These are phyloP conservation scores for Eretmocerus hayati DNA, from an alignment of 2,888 invertebrate species.

Conservation along the genomic window DNA sequence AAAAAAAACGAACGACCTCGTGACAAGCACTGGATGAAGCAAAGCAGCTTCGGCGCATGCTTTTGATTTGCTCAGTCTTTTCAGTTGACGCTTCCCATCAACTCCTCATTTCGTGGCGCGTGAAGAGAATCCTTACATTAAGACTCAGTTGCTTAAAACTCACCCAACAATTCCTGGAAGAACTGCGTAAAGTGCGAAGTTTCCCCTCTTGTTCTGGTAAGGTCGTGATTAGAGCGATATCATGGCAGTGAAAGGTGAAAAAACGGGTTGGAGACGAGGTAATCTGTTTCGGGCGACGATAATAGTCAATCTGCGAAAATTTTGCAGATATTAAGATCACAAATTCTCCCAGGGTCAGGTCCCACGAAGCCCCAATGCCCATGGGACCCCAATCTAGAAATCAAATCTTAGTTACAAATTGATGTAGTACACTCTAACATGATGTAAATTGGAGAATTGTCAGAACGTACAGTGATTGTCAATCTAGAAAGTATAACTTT, in stretches of 20 bases:
- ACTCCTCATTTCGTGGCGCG: slow-evolving; percentile 71
- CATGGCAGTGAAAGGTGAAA: slow-evolving; percentile 88
- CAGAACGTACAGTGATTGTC: slow-evolving; percentile 55
- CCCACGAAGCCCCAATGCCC: no score
- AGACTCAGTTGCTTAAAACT: slow-evolving; percentile 71
- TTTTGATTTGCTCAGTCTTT: slow-evolving; percentile 68
- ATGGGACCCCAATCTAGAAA: no score
- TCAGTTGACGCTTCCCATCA: slow-evolving; percentile 82
- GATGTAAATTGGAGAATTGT: no score
- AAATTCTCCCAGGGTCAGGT: no score
- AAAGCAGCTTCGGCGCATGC: slow-evolving; percentile 86
- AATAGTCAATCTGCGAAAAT: slow-evolving; percentile 69
- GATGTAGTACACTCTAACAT: no score
- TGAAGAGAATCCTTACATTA: slow-evolving; percentile 75
- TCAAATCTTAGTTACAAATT: no score
- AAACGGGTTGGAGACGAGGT: slow-evolving; percentile 90
- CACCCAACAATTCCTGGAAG: slow-evolving; percentile 83
- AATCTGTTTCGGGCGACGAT: slow-evolving; percentile 55
- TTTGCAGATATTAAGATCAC: no score
- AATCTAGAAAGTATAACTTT: slow-evolving; percentile 88
- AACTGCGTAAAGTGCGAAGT: slow-evolving; percentile 69
- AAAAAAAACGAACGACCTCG: slow-evolving; percentile 80
- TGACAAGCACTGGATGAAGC: slow-evolving; percentile 75
- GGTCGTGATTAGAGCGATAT: slow-evolving; percentile 83
- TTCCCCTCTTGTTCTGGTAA: slow-evolving; percentile 76